Evolutionary conservation across 2,113 vertebrate genomes (phyloP).

Genomic region (Tachuris rubrigastra): DNA sequence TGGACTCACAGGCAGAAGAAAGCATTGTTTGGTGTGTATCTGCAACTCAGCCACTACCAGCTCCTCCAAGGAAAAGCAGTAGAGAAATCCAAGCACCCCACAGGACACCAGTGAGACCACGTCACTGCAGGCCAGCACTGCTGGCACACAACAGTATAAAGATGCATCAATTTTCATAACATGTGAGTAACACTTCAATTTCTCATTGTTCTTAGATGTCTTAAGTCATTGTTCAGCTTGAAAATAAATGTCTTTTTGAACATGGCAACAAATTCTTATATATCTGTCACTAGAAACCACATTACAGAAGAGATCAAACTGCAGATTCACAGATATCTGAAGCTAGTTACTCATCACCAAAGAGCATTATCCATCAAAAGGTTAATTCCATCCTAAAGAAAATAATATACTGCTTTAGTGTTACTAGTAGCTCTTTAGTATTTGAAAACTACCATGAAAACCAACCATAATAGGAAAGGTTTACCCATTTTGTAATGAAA

Average conservation of each 20-base stretch:
- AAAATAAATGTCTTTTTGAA: not conserved
- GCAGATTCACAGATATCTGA: not conserved
- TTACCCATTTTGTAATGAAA: not conserved
- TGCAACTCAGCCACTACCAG: not conserved
- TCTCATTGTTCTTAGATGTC: not conserved
- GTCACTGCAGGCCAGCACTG: not conserved
- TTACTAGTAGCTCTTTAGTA: not conserved
- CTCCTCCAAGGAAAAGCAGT: not conserved
- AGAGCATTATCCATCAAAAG: not conserved
- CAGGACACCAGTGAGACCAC: not conserved
- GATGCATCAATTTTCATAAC: not conserved
- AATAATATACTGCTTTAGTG: not conserved
- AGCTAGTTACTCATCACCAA: not conserved
- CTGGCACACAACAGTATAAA: not conserved
- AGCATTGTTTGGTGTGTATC: not conserved
- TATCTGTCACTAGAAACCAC: not conserved
- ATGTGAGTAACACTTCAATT: accelerated
- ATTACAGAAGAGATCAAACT: not conserved
- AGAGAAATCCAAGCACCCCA: not conserved
- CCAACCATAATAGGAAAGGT: not conserved
- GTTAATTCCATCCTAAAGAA: not conserved
- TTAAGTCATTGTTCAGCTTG: not conserved
- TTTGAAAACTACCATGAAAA: not conserved
- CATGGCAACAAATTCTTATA: not conserved
- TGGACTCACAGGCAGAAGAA: not conserved